A percentile compares a stretch with the other conserved stretches of the same genome.
phyloP scores from a whole-genome alignment of 1,140 invertebrate genomes.

The Mycetomoellerius zeteki region DNA sequence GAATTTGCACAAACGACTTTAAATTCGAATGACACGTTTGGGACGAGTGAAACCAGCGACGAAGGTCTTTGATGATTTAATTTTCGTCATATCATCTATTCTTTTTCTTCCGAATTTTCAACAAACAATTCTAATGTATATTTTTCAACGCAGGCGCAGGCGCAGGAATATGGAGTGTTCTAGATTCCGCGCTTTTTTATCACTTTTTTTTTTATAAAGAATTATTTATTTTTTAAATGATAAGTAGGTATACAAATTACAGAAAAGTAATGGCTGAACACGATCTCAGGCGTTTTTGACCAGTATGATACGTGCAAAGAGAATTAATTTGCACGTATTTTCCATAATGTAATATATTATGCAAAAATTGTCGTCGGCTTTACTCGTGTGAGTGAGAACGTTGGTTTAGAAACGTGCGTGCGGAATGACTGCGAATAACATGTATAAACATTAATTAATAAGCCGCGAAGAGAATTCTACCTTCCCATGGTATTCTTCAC shows the following conservation, averaged over 20 bases:
- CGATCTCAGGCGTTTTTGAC: not conserved
- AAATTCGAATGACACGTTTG: slow-evolving; percentile 4
- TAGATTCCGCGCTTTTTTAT: not conserved
- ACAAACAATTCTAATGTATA: not conserved
- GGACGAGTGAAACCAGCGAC: slow-evolving; percentile 49
- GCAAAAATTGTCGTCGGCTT: slow-evolving; percentile 8
- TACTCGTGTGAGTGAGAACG: slow-evolving; percentile 26
- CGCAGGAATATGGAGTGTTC: not conserved
- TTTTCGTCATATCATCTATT: not conserved
- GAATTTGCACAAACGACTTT: slow-evolving; percentile 54
- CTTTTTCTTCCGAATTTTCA: not conserved
- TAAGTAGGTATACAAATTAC: not conserved
- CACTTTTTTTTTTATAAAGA: not conserved
- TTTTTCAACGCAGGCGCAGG: not conserved
- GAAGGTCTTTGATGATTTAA: not conserved
- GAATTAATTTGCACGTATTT: slow-evolving; percentile 2
- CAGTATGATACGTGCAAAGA: not conserved
- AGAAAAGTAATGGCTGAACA: not conserved
- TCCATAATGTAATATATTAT: not conserved
- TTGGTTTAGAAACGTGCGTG: slow-evolving; percentile 16
- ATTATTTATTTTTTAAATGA: not conserved
- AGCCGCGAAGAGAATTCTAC: not conserved
- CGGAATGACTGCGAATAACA: slow-evolving; percentile 35
- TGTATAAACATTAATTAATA: slow-evolving; percentile 53
- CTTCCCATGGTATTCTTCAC: slow-evolving; percentile 30